Evolutionary conservation across 2,113 vertebrate genomes (phyloP), one percentile per base, ranked within the genome.

Genomic region (Alexandromys fortis): DNA sequence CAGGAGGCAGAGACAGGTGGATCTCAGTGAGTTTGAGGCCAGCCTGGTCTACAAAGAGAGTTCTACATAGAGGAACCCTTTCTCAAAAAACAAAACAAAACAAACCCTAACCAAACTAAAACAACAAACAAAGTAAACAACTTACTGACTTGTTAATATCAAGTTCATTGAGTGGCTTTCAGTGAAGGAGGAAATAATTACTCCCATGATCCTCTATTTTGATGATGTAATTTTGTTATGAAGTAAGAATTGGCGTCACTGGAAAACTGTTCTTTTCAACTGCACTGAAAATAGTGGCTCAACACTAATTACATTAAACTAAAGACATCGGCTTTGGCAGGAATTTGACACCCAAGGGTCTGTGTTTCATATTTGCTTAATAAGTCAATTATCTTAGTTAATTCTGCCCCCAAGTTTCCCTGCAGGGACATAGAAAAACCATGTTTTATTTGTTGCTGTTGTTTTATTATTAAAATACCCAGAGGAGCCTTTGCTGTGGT

Each of bases 351-450:
- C 58, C 42, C 45, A 52, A 38, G 67, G 13, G 11, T 86, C 73
- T 83, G 6, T 35, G 30, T 91, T 91, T 68, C 17, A 70, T 75
- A 95, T 91, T 49, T 87, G 38, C 5, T 72, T 19, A 75, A 35
- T 8, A 95, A 94, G 35, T 95, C 55, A 83, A 49, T 14, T 22
- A 5, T 47, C 89, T 95, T 63, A 92, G 81, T 83, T 90, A 86
- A 89, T 94, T 95, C 86, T 86, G 21, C 3, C 42, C 45, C 82
- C 89, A 75, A 89, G 86, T 76, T 5, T 95, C 88, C 52, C 87
- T 88, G 63, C 70, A 76, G 78, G 52, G 52, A 87, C 0, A 13
- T 17, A 90, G 68, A n/a, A 52, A 94, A 87, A 45, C 5, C 22
- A 55, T 52, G 55, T 4, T 91, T 28, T 92, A n/a, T 72, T 38